Percentiles rank a stretch among this genome's conserved stretches.
Evolutionary conservation across 2,113 vertebrate species (phyloP).

Genomic region (Pan troglodytes): NHGRI_mPanTro3-v2.1_pri NC_072414.2:76796001-76796500

Average conservation of each 20-base stretch:
- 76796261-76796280: neutral
- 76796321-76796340: neutral
- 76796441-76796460: slow-evolving; percentile 41
- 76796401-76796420: neutral
- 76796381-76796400: neutral
- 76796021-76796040: neutral
- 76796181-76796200: neutral
- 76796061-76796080: neutral
- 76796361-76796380: neutral
- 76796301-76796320: neutral
- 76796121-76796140: neutral
- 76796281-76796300: neutral
- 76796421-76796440: slow-evolving; percentile 43
- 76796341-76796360: neutral
- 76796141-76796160: neutral
- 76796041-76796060: neutral
- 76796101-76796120: neutral
- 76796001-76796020: neutral
- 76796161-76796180: neutral
- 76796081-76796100: neutral
- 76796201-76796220: neutral
- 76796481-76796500: slow-evolving; percentile 33
- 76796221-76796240: neutral
- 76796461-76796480: slow-evolving; percentile 30
- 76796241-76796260: neutral